These are phyloP conservation scores for Myotis findleyi DNA, from an alignment of 2,797 vertebrate species.

Conservation along the genomic window DNA sequence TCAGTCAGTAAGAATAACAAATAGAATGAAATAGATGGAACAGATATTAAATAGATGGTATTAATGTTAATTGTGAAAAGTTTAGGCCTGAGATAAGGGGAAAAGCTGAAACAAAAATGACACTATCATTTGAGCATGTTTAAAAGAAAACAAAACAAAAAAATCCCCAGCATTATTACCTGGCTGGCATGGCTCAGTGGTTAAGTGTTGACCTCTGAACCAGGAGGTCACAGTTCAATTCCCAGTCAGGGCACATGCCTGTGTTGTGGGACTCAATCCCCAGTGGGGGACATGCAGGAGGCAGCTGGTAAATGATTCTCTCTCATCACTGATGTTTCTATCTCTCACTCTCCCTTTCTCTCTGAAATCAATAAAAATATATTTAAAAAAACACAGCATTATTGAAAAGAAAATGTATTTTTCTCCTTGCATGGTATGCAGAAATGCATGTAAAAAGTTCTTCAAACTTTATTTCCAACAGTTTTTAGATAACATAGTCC, in stretches of 20 bases:
- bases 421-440: not conserved
- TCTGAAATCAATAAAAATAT: no score
- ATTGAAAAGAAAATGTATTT: not conserved
- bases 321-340: no score
- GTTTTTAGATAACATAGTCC: not conserved
- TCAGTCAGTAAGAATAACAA: not conserved
- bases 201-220: no score
- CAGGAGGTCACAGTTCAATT: no score
- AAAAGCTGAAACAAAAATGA: not conserved
- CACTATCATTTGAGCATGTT: not conserved
- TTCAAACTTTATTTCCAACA: not conserved
- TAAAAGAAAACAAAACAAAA: not conserved
- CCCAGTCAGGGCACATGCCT: no score
- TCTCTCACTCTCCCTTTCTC: no score
- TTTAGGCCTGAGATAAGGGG: not conserved
- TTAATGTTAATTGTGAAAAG: not conserved
- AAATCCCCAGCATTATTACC: not conserved
- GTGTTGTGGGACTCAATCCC: no score
- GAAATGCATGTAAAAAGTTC: not conserved
- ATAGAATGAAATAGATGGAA: not conserved
- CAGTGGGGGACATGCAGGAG: no score
- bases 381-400: not conserved
- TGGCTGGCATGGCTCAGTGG: no score
- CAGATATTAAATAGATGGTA: not conserved
- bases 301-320: no score